phyloP scores from a whole-genome alignment of 2,888 invertebrate genomes.

The Mesochorus sp. region DNA sequence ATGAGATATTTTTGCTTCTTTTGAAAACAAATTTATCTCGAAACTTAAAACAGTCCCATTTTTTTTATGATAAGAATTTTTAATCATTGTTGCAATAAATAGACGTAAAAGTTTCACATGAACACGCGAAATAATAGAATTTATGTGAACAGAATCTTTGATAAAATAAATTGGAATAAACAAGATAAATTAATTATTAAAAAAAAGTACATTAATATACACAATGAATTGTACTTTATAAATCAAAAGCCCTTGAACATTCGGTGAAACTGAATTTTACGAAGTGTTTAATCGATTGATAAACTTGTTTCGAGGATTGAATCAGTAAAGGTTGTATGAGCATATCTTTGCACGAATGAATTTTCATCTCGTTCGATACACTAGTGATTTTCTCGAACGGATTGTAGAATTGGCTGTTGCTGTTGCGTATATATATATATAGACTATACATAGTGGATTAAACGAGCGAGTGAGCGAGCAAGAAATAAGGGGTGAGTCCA shows the following conservation, averaged over 20 bases:
- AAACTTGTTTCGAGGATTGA: too few relatives aligned
- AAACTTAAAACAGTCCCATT: not conserved
- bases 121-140: too few relatives aligned
- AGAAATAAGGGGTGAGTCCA: conserved; percentile 42
- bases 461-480: conserved; percentile 36
- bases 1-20: not conserved
- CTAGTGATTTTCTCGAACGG: conserved; percentile 3
- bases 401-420: conserved; percentile 5
- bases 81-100: too few relatives aligned
- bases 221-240: too few relatives aligned
- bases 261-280: not conserved
- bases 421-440: too few relatives aligned
- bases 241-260: not conserved
- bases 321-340: not conserved
- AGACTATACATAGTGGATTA: conserved; percentile 35
- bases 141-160: too few relatives aligned
- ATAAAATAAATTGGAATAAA: too few relatives aligned
- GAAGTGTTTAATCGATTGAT: too few relatives aligned
- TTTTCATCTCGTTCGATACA: not conserved
- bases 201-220: too few relatives aligned
- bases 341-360: not conserved
- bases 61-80: not conserved
- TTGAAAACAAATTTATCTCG: not conserved
- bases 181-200: too few relatives aligned
- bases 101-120: too few relatives aligned